Conservation (phyloP, 1,140 invertebrate genomes). For the Magallana angulata region DNA sequence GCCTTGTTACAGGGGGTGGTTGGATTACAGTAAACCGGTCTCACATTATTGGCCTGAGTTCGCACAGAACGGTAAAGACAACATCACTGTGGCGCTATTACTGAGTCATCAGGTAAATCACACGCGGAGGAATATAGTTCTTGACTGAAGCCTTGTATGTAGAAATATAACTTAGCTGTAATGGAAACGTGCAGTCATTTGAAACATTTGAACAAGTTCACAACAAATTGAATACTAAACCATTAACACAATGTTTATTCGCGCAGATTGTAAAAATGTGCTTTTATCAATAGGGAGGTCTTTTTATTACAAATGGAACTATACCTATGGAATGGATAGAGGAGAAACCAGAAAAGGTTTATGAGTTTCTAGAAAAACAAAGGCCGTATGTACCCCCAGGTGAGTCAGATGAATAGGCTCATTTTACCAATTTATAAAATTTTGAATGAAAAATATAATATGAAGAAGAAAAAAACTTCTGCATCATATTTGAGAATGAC, state of each 20-base stretch:
- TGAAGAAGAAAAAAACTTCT: too few species aligned
- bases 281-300: neutral
- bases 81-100: slow-evolving; percentile 78
- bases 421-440: too few species aligned
- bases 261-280: too few species aligned
- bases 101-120: slow-evolving; percentile 77
- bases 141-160: too few species aligned
- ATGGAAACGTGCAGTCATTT: too few species aligned
- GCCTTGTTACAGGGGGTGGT: slow-evolving; percentile 66
- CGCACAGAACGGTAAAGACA: slow-evolving; percentile 78
- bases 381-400: slow-evolving; percentile 4
- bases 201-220: neutral
- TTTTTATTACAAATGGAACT: slow-evolving; percentile 40
- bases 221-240: neutral
- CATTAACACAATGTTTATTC: neutral
- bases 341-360: slow-evolving; percentile 19
- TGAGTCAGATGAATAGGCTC: neutral
- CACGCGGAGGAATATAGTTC: too few species aligned
- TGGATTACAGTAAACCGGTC: slow-evolving; percentile 77
- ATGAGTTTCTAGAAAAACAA: slow-evolving; percentile 33
- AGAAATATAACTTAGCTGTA: too few species aligned
- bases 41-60: slow-evolving; percentile 80
- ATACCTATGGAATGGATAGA: slow-evolving; percentile 42
- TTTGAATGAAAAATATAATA: too few species aligned
- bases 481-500: too few species aligned